A percentile compares a stretch with the other conserved stretches of the same genome.
Evolutionary conservation across 2,797 vertebrate genomes (phyloP).

Genomic region (Gambelia wislizenii): DNA sequence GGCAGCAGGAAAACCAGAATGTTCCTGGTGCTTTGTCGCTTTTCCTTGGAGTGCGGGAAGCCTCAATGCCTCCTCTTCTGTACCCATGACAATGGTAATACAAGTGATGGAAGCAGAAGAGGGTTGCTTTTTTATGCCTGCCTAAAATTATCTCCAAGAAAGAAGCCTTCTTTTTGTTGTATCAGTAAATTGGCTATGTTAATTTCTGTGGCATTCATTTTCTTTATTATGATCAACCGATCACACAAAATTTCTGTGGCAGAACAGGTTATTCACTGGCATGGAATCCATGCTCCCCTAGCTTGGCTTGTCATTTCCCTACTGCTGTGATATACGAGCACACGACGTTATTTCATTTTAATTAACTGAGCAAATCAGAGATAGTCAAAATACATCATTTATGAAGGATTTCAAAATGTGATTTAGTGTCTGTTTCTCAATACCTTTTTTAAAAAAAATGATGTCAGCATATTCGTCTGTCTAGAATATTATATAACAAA

Average conservation of each 20-base stretch:
- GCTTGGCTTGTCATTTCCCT: background rate
- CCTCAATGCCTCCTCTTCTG: background rate
- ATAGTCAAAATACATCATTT: background rate
- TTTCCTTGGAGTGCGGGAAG: too few species aligned
- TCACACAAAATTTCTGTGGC: too few species aligned
- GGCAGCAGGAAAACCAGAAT: too few species aligned
- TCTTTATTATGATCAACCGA: too few species aligned
- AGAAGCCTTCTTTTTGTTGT: background rate
- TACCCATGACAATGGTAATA: too few species aligned
- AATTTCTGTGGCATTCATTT: background rate
- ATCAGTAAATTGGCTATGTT: background rate
- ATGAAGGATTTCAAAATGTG: conserved; percentile 1
- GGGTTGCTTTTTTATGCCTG: too few species aligned
- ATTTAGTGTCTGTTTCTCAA: conserved; percentile 4
- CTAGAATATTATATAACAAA: conserved; percentile 18
- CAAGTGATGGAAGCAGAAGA: too few species aligned
- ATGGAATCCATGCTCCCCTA: background rate
- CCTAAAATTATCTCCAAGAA: background rate
- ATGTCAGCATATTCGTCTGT: background rate
- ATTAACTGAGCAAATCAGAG: conserved; percentile 12
- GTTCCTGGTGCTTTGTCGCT: too few species aligned
- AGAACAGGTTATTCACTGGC: background rate
- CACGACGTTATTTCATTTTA: conserved; percentile 8
- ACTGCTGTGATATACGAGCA: background rate
- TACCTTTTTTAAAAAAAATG: background rate